A percentile compares a stretch with the other conserved stretches of the same genome.
Conservation (phyloP, 1,140 invertebrate species). For the Parasteatoda tepidariorum region DNA sequence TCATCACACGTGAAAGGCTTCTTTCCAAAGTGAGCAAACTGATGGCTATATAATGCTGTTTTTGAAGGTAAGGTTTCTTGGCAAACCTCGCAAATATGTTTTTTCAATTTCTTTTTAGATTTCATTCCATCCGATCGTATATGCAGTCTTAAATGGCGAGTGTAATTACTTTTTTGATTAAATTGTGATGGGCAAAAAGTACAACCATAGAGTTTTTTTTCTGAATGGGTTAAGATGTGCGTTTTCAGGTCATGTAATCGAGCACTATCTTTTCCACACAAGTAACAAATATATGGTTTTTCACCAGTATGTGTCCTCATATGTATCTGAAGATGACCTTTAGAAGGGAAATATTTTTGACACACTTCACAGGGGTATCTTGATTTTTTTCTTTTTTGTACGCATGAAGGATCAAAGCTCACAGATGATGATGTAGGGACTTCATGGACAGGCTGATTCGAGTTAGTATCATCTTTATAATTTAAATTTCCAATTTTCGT, state of each 20-base stretch:
- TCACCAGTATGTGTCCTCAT: constrained; percentile 89
- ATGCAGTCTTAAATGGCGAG: constrained; percentile 65
- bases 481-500: too few species aligned
- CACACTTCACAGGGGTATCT: constrained; percentile 81
- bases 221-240: constrained; percentile 62
- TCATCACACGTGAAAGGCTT: constrained; percentile 13
- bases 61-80: neutral
- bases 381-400: too few species aligned
- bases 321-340: constrained; percentile 72
- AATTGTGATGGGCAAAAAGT: constrained; percentile 4
- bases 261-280: constrained; percentile 74
- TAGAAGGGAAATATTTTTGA: constrained; percentile 81
- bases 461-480: too few species aligned
- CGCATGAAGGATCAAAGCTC: too few species aligned
- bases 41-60: neutral
- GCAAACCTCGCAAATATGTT: neutral
- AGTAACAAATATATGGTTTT: constrained; percentile 89
- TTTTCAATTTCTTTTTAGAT: neutral
- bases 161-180: constrained; percentile 11
- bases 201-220: constrained; percentile 56
- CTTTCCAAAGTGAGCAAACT: neutral
- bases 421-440: too few species aligned
- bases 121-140: neutral
- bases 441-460: too few species aligned
- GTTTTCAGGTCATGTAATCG: constrained; percentile 17